Evolutionary conservation across 2,113 vertebrate species (phyloP), one percentile per base, ranked within the genome.

Genomic region (Irena cyanogastra): DNA sequence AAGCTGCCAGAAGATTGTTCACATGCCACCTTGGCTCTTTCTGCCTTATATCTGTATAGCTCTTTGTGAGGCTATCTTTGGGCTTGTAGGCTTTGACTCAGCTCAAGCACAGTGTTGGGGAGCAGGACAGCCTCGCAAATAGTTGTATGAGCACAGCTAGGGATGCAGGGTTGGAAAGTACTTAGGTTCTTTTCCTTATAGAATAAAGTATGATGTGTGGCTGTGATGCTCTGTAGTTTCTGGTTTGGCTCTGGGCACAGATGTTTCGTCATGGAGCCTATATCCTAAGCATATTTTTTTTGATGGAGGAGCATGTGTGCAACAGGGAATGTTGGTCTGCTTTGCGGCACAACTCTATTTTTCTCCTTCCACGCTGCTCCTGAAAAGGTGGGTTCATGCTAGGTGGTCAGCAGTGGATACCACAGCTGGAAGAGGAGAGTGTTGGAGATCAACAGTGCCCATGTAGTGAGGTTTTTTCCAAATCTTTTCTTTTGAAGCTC

Each of bases 11-110:
- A 45, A 87, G 41, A 23, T 70, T 41, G 16, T 87, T 31, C 50
- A 11, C 5, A 0, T 7, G 26, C 65, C 23, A 4, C 30, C 33
- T 16, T 23, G 22, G 20, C 45, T 50, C 22, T 44, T 24, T 28
- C 21, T 42, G 31, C 44, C n/a, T 33, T 39, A 12, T 47, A 3
- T 53, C 33, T 49, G 7, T 57, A 1, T 7, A 23, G 33, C 1
- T 1, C 23, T 6, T 0, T 20, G 45, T 14, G 54, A 21, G 33
- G 37, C 39, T 94, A 2, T 2, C 35, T 27, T 7, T 28, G 86
- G 27, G 30, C 53, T 80, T 0, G 0, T 3, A 13, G 31, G 65
- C 26, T 76, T 61, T 50, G 41, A 7, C 24, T 76, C 11, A 3
- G 47, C 39, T 63, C 35, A 10, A 6, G n/a, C 31, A 16, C 31